These are phyloP conservation scores for Sebastes baramenuke DNA, from an alignment of 2,797 vertebrate genomes.

Conservation along the genomic window DNA sequence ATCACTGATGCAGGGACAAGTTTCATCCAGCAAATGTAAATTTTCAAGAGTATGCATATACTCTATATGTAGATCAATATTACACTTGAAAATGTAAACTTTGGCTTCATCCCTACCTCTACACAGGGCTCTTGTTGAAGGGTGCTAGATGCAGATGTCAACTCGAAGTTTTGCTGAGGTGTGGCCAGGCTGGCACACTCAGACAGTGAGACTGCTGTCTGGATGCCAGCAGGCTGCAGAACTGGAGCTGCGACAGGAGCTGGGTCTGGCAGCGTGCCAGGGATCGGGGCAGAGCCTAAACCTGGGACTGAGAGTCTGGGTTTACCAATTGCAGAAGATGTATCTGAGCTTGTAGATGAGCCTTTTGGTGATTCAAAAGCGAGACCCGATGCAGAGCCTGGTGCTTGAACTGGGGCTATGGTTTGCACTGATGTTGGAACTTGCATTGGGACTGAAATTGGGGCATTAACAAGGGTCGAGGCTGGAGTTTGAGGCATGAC, in stretches of 20 bases:
- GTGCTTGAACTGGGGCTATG: conserved; percentile 21
- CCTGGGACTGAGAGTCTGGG: conserved; percentile 18
- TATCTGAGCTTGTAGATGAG: conserved; percentile 36
- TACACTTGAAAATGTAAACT: background rate
- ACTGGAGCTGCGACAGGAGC: conserved; percentile 46
- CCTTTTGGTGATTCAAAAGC: conserved; percentile 41
- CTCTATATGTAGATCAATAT: background rate
- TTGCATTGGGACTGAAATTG: conserved; percentile 25
- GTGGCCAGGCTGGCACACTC: conserved; percentile 59
- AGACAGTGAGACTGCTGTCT: conserved; percentile 59
- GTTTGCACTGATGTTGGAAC: conserved; percentile 22
- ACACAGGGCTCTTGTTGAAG: conserved; percentile 64
- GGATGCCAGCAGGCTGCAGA: conserved; percentile 70
- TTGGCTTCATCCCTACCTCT: conserved; percentile 68
- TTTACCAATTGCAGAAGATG: conserved; percentile 12
- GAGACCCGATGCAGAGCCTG: conserved; percentile 21
- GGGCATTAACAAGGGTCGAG: conserved; percentile 9
- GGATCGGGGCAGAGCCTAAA: conserved; percentile 24
- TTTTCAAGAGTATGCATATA: background rate
- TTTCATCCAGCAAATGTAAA: background rate
- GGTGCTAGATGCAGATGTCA: conserved; percentile 49
- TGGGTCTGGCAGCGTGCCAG: conserved; percentile 39
- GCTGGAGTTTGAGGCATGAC: conserved; percentile 33
- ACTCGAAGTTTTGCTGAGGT: conserved; percentile 72
- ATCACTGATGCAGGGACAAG: background rate